Conservation (phyloP, 1,140 invertebrate genomes). For the Drosophila erecta region DNA sequence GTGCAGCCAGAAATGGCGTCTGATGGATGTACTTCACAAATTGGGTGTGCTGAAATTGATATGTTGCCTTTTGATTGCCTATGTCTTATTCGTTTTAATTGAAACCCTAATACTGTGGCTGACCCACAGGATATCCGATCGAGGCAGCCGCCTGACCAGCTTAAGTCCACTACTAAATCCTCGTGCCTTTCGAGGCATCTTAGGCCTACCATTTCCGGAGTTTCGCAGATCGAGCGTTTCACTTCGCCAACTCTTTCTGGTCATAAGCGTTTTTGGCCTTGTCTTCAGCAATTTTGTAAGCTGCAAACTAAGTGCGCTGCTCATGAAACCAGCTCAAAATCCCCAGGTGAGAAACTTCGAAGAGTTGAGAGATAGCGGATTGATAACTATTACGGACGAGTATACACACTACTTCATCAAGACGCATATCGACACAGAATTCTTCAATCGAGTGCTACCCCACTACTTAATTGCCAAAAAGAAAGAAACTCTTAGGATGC, state of each 20-base stretch:
- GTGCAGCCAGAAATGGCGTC: constrained; percentile 1
- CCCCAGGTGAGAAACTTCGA: constrained; percentile 21
- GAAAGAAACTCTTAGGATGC: background rate
- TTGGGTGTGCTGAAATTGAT: background rate
- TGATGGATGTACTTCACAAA: constrained; percentile 2
- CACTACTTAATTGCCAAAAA: background rate
- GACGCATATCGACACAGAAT: background rate
- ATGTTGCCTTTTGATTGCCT: constrained; percentile 5
- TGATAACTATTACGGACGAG: constrained; percentile 2
- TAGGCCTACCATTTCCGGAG: constrained; percentile 27
- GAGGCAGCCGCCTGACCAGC: background rate
- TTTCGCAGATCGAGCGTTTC: constrained; percentile 5
- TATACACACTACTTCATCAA: background rate
- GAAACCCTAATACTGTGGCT: constrained; percentile 19
- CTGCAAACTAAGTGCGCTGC: constrained; percentile 41
- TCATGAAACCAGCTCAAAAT: constrained; percentile 6
- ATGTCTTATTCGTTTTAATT: constrained; percentile 16
- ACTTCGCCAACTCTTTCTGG: constrained; percentile 25
- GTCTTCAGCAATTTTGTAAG: constrained; percentile 26
- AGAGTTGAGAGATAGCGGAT: constrained; percentile 28
- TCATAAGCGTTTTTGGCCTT: constrained; percentile 38
- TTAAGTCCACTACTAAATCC: constrained; percentile 23
- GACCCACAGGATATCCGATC: background rate
- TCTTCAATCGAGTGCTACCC: background rate
- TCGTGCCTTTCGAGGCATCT: constrained; percentile 30